A percentile compares a stretch with the other conserved stretches of the same genome.
phyloP scores from a whole-genome alignment of 1,140 invertebrate genomes.

The Drosophila paulistorum region DNA sequence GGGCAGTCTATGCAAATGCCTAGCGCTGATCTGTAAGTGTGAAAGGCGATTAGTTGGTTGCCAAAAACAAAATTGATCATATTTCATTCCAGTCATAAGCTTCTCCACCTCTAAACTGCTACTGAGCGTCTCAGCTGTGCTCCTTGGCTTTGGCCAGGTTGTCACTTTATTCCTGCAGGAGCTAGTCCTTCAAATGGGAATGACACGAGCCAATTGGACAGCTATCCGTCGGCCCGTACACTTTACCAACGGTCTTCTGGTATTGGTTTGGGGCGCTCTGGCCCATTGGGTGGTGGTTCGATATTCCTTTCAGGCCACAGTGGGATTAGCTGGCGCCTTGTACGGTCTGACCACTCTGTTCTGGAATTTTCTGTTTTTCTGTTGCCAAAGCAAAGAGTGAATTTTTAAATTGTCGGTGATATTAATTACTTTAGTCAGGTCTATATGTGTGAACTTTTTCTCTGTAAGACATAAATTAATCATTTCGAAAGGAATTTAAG shows the following conservation, averaged over 20 bases:
- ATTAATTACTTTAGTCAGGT: conserved; percentile 13
- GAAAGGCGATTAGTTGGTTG: no score
- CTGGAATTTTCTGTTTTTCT: conserved; percentile 79
- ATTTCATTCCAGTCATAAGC: conserved; percentile 64
- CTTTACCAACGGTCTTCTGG: conserved; percentile 76
- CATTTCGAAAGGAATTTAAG: background rate
- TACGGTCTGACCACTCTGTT: conserved; percentile 65
- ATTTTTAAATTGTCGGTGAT: conserved; percentile 18
- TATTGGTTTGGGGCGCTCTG: conserved; percentile 76
- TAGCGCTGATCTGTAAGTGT: conserved; percentile 77
- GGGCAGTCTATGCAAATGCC: conserved; percentile 73
- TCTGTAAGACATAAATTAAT: background rate
- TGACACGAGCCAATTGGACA: conserved; percentile 78
- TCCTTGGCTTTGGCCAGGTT: conserved; percentile 79
- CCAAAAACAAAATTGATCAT: background rate
- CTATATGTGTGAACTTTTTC: background rate
- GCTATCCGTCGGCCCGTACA: conserved; percentile 71
- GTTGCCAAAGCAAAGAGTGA: conserved; percentile 67
- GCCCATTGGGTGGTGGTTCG: conserved; percentile 76
- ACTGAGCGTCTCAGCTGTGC: conserved; percentile 75
- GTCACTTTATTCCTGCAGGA: conserved; percentile 80
- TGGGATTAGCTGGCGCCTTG: conserved; percentile 63
- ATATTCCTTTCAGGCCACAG: conserved; percentile 76
- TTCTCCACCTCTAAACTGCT: conserved; percentile 79
- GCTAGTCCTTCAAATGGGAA: conserved; percentile 75